phyloP scores from a whole-genome alignment of 2,113 vertebrate species.

The Hystrix brachyura region DNA sequence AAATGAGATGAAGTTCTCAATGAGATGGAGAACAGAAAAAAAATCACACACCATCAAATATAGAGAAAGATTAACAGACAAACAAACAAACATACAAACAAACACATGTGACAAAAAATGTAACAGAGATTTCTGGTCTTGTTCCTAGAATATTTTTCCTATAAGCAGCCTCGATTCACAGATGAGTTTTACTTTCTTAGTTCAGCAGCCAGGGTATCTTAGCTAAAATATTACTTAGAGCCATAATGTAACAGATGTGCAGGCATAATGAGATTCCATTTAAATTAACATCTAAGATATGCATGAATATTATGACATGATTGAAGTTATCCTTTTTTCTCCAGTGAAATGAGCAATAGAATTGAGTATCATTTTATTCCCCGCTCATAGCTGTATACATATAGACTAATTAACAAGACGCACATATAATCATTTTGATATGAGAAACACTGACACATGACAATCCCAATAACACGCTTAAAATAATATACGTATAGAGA shows the following conservation, averaged over 20 bases:
- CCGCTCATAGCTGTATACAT: slow-evolving; percentile 32
- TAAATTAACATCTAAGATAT: slow-evolving; percentile 77
- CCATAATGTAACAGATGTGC: slow-evolving; percentile 71
- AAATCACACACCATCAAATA: neutral
- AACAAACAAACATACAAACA: neutral
- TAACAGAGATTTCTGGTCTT: slow-evolving; percentile 29
- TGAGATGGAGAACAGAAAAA: neutral
- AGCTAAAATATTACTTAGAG: slow-evolving; percentile 70
- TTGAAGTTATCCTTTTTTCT: slow-evolving; percentile 64
- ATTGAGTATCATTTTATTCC: slow-evolving; percentile 55
- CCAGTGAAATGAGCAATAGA: slow-evolving; percentile 65
- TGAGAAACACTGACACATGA: slow-evolving; percentile 42
- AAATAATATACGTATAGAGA: neutral
- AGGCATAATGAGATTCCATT: slow-evolving; percentile 78
- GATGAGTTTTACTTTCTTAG: slow-evolving; percentile 55
- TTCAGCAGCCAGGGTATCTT: slow-evolving; percentile 58
- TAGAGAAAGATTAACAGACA: neutral
- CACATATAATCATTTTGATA: slow-evolving; percentile 37
- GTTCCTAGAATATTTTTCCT: slow-evolving; percentile 40
- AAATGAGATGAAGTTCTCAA: neutral
- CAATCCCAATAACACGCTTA: slow-evolving; percentile 33
- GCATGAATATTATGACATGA: slow-evolving; percentile 69
- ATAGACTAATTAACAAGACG: slow-evolving; percentile 49
- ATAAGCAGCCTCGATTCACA: slow-evolving; percentile 55
- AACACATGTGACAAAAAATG: neutral